Evolutionary conservation across 2,888 invertebrate species (phyloP).

Genomic region (Sipunculus nudus): DNA sequence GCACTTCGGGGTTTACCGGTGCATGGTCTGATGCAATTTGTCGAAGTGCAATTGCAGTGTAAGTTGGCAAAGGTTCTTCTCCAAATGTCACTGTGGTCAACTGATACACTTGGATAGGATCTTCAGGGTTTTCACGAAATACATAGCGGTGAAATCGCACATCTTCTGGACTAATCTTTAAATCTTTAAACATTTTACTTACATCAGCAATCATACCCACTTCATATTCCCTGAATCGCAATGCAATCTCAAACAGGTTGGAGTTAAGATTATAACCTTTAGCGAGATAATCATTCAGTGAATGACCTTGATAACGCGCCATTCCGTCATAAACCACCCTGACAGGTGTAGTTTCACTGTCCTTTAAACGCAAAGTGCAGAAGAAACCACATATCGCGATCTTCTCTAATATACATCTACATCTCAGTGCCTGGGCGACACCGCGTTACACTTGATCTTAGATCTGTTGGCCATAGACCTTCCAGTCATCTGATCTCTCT

Average conservation of each 20-base stretch:
- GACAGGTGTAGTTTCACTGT: conserved; percentile 8
- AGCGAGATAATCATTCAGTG: conserved; percentile 5
- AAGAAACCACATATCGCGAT: conserved; percentile 2
- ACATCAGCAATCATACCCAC: conserved; percentile 8
- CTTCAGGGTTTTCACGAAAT: not conserved
- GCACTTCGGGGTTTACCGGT: no score
- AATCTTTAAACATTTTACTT: conserved; percentile 6
- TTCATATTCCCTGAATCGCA: conserved; percentile 14
- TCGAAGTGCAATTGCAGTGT: not conserved
- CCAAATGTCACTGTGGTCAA: conserved; percentile 16
- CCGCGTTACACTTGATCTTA: conserved; percentile 1
- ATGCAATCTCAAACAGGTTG: conserved; percentile 5
- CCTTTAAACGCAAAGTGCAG: conserved; percentile 17
- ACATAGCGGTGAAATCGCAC: conserved; percentile 8
- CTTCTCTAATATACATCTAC: not conserved
- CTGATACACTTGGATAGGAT: conserved; percentile 11
- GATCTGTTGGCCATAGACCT: conserved; percentile 12
- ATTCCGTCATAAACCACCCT: conserved; percentile 13
- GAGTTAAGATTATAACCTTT: conserved; percentile 3
- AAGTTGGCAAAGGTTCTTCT: not conserved
- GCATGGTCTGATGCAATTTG: conserved; percentile 4
- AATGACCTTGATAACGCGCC: conserved; percentile 13
- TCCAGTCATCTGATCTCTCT: conserved; percentile 9
- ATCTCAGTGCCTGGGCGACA: conserved; percentile 7
- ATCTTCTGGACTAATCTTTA: conserved; percentile 2